Conservation (phyloP, 2,113 vertebrate genomes). For the Pan troglodytes region NHGRI_mPanTro3-v2.1_pri NC_072410.2:80428501-80429000, state of each 20-base stretch:
- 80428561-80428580: neutral
- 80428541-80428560: neutral
- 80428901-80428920: neutral
- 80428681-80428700: neutral
- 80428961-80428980: neutral
- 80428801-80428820: neutral
- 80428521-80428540: neutral
- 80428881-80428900: neutral
- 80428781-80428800: neutral
- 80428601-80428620: neutral
- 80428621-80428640: neutral
- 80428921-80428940: neutral
- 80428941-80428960: neutral
- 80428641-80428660: neutral
- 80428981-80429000: neutral
- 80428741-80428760: neutral
- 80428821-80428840: neutral
- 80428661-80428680: neutral
- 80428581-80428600: neutral
- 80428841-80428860: neutral
- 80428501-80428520: neutral
- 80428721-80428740: neutral
- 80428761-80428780: neutral
- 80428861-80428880: neutral
- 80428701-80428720: neutral